Conservation (phyloP, 1,140 invertebrate species). For the Calephelis nemesis region DNA sequence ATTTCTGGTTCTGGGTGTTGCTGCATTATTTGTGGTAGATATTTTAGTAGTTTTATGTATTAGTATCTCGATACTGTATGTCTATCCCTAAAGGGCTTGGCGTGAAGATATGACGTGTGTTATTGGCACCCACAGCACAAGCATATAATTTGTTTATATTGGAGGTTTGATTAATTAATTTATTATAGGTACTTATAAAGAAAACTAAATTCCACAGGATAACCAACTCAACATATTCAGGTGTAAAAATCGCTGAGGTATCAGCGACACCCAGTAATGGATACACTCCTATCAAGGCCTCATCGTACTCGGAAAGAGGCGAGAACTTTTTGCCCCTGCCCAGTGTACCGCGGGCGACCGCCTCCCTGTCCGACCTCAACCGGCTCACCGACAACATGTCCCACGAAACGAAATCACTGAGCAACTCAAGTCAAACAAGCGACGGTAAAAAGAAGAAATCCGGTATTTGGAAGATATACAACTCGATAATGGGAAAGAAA, state of each 20-base stretch:
- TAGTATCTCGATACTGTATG: no score
- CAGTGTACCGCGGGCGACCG: constrained; percentile 25
- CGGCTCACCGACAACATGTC: constrained; percentile 10
- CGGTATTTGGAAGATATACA: constrained; percentile 29
- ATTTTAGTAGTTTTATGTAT: no score
- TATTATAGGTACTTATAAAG: neutral
- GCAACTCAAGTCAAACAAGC: constrained; percentile 31
- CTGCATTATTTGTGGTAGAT: no score
- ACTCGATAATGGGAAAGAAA: constrained; percentile 28
- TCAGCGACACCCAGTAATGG: constrained; percentile 17
- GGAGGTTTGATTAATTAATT: neutral
- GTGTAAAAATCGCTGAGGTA: constrained; percentile 38
- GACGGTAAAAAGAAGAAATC: constrained; percentile 45
- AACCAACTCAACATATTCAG: constrained; percentile 34
- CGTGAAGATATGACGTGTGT: no score
- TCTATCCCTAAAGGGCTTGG: no score
- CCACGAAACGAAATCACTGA: constrained; percentile 40
- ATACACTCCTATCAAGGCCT: constrained; percentile 15
- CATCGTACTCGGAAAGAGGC: neutral
- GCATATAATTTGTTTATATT: no score
- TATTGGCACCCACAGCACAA: no score
- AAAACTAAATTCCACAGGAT: constrained; percentile 25
- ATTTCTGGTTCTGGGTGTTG: no score
- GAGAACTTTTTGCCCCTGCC: constrained; percentile 32
- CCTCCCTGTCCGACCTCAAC: constrained; percentile 34